These are phyloP conservation scores for Latrodectus elegans DNA, from an alignment of 2,888 invertebrate species.

Conservation along the genomic window DNA sequence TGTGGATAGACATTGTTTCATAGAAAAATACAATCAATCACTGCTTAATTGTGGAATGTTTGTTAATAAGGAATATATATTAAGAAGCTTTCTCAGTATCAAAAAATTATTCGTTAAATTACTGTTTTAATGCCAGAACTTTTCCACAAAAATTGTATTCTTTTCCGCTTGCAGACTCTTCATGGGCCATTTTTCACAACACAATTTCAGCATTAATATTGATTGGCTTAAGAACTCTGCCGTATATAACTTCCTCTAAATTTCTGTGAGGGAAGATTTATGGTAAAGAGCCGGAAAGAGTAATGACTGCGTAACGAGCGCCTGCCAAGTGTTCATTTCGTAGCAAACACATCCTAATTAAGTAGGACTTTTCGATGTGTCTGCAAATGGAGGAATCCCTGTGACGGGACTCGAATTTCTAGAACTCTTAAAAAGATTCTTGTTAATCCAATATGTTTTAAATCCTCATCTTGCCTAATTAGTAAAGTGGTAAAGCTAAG, in stretches of 20 bases:
- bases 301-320: constrained; percentile 46
- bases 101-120: constrained; percentile 27
- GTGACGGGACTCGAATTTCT: neutral
- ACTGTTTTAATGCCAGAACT: constrained; percentile 41
- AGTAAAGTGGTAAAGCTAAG: constrained; percentile 29
- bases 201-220: constrained; percentile 27
- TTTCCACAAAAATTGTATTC: constrained; percentile 35
- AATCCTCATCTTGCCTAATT: constrained; percentile 37
- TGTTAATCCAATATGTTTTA: neutral
- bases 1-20: no score
- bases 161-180: constrained; percentile 40
- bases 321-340: constrained; percentile 40
- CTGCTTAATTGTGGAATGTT: constrained; percentile 43
- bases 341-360: constrained; percentile 45
- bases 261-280: constrained; percentile 43
- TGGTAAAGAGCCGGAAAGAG: constrained; percentile 32
- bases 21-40: neutral
- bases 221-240: constrained; percentile 55
- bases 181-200: neutral
- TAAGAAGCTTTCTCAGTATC: constrained; percentile 2
- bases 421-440: constrained; percentile 5
- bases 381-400: neutral
- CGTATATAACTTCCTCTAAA: constrained; percentile 47
- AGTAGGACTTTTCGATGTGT: constrained; percentile 20
- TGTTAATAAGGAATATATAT: constrained; percentile 35